Percentiles rank a stretch among this genome's conserved stretches.
Evolutionary conservation across 2,888 invertebrate species (phyloP).

Genomic region (Spodoptera picta): DNA sequence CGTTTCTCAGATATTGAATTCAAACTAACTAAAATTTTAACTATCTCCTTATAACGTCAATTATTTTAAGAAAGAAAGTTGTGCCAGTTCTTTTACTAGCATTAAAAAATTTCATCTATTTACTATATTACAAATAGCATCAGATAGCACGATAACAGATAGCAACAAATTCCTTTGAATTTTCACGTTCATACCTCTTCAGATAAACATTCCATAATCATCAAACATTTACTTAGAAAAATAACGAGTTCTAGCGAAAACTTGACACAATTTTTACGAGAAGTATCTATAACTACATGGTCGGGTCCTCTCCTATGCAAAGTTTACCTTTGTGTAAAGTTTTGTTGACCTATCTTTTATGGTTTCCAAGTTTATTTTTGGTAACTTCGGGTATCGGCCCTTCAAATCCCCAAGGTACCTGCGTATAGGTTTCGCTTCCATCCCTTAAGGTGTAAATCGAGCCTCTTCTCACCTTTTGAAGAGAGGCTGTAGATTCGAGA

Average conservation of each 20-base stretch:
- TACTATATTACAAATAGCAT: too few relatives aligned
- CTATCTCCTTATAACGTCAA: too few relatives aligned
- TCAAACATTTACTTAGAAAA: background rate
- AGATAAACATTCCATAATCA: too few relatives aligned
- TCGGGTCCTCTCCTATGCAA: slow-evolving; percentile 27
- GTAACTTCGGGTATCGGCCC: slow-evolving; percentile 43
- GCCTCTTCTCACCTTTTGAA: slow-evolving; percentile 37
- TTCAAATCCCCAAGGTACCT: slow-evolving; percentile 40
- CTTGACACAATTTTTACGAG: background rate
- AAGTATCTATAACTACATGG: slow-evolving; percentile 2
- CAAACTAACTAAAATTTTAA: too few relatives aligned
- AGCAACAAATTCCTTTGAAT: too few relatives aligned
- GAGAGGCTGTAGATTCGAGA: slow-evolving; percentile 1
- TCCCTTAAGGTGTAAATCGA: slow-evolving; percentile 27
- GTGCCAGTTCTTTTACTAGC: too few relatives aligned
- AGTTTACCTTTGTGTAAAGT: slow-evolving; percentile 44
- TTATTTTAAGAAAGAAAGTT: too few relatives aligned
- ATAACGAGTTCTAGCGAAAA: background rate
- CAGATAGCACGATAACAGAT: too few relatives aligned
- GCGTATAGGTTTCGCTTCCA: slow-evolving; percentile 42
- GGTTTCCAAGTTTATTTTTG: slow-evolving; percentile 54
- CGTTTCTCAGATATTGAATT: too few relatives aligned
- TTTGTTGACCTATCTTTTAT: slow-evolving; percentile 42
- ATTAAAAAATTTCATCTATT: too few relatives aligned
- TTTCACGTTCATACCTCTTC: too few relatives aligned